Percentiles rank a stretch among this genome's conserved stretches.
phyloP scores from a whole-genome alignment of 2,113 vertebrate genomes.

The Leptobrachium leishanense region DNA sequence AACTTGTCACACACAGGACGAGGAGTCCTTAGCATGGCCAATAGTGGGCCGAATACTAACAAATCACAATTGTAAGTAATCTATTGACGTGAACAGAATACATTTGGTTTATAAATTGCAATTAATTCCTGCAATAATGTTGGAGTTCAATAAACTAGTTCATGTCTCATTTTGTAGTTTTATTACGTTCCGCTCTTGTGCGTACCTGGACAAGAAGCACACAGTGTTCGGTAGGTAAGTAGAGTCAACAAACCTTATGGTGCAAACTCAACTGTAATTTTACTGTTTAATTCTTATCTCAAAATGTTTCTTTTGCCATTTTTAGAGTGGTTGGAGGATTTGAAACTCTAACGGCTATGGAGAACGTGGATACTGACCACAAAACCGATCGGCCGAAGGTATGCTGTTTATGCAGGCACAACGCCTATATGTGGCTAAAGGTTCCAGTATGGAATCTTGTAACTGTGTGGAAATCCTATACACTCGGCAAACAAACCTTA shows the following conservation, averaged over 20 bases:
- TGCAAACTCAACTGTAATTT: not conserved
- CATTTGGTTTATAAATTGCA: not conserved
- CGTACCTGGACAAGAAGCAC: slow-evolving; percentile 93
- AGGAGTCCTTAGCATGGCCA: slow-evolving; percentile 96
- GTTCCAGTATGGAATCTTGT: no score
- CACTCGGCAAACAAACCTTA: no score
- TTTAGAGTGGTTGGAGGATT: slow-evolving; percentile 93
- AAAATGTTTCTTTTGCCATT: slow-evolving; percentile 12
- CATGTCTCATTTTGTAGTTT: slow-evolving; percentile 71
- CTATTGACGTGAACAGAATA: no score
- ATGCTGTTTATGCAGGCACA: not conserved
- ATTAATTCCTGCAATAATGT: not conserved
- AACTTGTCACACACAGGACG: slow-evolving; percentile 92
- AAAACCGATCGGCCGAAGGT: slow-evolving; percentile 97
- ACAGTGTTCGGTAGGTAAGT: slow-evolving; percentile 91
- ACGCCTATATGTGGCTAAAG: no score
- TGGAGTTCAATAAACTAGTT: not conserved
- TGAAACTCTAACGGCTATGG: slow-evolving; percentile 91
- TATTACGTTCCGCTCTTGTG: slow-evolving; percentile 94
- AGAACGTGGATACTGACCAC: slow-evolving; percentile 90
- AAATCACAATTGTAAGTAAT: slow-evolving; percentile 96
- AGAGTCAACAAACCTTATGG: not conserved
- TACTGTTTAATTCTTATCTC: not conserved
- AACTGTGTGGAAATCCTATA: no score
- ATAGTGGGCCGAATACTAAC: slow-evolving; percentile 95